Conservation (phyloP, 2,113 vertebrate genomes). For the Callopanchax toddi region DNA sequence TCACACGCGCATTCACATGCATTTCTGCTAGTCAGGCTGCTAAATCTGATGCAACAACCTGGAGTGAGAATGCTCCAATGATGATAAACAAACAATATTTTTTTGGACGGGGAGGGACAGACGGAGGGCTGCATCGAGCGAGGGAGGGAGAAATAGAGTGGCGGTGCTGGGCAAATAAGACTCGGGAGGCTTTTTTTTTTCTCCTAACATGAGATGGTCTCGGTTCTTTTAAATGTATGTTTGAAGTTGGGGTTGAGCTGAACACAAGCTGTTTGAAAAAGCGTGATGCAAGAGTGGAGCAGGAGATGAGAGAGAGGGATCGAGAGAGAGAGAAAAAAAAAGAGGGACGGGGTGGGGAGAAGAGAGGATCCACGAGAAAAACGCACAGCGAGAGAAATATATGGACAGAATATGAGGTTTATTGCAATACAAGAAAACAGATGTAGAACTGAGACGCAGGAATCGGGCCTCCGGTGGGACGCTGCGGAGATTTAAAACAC, state of each 20-base stretch:
- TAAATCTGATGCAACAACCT: slow-evolving; percentile 75
- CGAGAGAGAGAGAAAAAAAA: slow-evolving; percentile 33
- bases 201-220: slow-evolving; percentile 74
- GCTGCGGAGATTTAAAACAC: slow-evolving; percentile 5
- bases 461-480: slow-evolving; percentile 52
- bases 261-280: slow-evolving; percentile 75
- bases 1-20: slow-evolving; percentile 3
- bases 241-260: slow-evolving; percentile 75
- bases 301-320: slow-evolving; percentile 63
- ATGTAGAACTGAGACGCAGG: slow-evolving; percentile 10
- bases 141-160: slow-evolving; percentile 41
- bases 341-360: slow-evolving; percentile 17
- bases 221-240: slow-evolving; percentile 73
- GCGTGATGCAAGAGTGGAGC: slow-evolving; percentile 73
- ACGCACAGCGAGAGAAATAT: slow-evolving; percentile 27
- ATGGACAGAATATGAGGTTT: slow-evolving; percentile 35
- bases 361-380: slow-evolving; percentile 42
- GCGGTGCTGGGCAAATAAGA: slow-evolving; percentile 71
- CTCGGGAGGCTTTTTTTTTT: slow-evolving; percentile 59
- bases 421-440: slow-evolving; percentile 20
- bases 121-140: slow-evolving; percentile 48
- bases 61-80: slow-evolving; percentile 72
- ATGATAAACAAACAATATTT: slow-evolving; percentile 80
- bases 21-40: slow-evolving; percentile 36
- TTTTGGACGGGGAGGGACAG: slow-evolving; percentile 64